phyloP scores from a whole-genome alignment of 2,888 invertebrate genomes.

The Ormyrus rosae region DNA sequence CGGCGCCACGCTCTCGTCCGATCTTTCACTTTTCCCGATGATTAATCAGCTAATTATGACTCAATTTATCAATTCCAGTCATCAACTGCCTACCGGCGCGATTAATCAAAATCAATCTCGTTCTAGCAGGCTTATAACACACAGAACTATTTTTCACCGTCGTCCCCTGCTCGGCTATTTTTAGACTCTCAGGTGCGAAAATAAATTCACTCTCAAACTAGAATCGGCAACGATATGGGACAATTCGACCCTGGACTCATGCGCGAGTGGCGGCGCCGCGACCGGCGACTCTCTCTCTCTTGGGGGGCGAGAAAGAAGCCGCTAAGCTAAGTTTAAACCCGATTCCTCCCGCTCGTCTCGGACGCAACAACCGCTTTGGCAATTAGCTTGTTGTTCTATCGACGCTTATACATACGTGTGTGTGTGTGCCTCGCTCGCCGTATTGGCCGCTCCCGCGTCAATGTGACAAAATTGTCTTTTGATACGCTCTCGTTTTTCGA shows the following conservation, averaged over 20 bases:
- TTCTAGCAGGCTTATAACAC: too few relatives aligned
- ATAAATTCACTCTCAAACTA: too few relatives aligned
- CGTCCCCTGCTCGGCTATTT: too few relatives aligned
- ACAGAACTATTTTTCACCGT: too few relatives aligned
- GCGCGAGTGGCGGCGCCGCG: not conserved
- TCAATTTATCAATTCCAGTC: not conserved
- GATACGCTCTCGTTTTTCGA: slow-evolving; percentile 46
- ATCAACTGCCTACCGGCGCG: too few relatives aligned
- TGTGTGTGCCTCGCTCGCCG: slow-evolving; percentile 10
- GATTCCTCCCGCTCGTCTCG: slow-evolving; percentile 3
- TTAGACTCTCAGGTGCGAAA: too few relatives aligned
- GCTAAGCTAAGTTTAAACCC: slow-evolving; percentile 37
- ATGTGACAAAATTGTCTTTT: slow-evolving; percentile 61
- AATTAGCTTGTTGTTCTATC: slow-evolving; percentile 51
- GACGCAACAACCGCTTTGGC: slow-evolving; percentile 64
- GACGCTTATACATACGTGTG: not conserved
- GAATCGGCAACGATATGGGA: not conserved
- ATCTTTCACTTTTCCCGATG: not conserved
- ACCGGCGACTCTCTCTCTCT: not conserved
- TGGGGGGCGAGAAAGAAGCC: too few relatives aligned
- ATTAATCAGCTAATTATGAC: not conserved
- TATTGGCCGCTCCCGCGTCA: slow-evolving; percentile 2
- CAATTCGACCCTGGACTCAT: not conserved
- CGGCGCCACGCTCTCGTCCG: too few relatives aligned
- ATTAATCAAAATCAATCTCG: too few relatives aligned